phyloP scores from a whole-genome alignment of 2,888 invertebrate genomes.

The Chesias legatella region DNA sequence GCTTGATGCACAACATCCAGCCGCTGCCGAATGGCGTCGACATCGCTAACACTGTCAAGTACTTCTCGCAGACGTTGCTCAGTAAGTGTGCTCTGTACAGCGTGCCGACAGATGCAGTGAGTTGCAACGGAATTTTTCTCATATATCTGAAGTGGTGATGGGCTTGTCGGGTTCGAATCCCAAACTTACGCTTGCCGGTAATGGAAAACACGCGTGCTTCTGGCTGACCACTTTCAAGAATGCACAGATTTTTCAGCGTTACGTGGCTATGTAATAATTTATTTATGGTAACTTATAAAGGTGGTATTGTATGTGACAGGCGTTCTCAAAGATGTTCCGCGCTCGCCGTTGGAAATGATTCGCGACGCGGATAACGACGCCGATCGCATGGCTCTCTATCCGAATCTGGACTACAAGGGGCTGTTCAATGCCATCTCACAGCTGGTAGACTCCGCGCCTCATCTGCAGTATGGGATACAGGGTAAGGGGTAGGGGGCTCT shows the following conservation, averaged over 20 bases:
- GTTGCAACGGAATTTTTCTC: too few species aligned
- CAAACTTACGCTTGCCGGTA: too few species aligned
- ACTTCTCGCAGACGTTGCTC: constrained; percentile 97
- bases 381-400: constrained; percentile 93
- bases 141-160: too few species aligned
- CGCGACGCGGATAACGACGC: constrained; percentile 92
- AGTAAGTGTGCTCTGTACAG: constrained; percentile 83
- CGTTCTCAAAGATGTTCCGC: constrained; percentile 97
- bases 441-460: constrained; percentile 95
- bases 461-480: constrained; percentile 92
- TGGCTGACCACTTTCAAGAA: too few species aligned
- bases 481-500: too few species aligned
- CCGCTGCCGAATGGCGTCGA: constrained; percentile 97
- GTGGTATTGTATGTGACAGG: constrained; percentile 75
- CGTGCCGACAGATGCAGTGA: too few species aligned
- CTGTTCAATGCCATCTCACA: constrained; percentile 95
- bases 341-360: constrained; percentile 94
- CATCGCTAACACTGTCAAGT: constrained; percentile 98
- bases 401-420: constrained; percentile 97
- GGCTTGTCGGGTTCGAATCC: too few species aligned
- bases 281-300: too few species aligned
- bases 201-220: too few species aligned
- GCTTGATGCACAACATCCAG: constrained; percentile 93
- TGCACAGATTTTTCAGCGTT: too few species aligned
- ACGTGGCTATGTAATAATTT: too few species aligned